Conservation (phyloP, 2,888 invertebrate species). For the Lycophotia porphyrea region DNA sequence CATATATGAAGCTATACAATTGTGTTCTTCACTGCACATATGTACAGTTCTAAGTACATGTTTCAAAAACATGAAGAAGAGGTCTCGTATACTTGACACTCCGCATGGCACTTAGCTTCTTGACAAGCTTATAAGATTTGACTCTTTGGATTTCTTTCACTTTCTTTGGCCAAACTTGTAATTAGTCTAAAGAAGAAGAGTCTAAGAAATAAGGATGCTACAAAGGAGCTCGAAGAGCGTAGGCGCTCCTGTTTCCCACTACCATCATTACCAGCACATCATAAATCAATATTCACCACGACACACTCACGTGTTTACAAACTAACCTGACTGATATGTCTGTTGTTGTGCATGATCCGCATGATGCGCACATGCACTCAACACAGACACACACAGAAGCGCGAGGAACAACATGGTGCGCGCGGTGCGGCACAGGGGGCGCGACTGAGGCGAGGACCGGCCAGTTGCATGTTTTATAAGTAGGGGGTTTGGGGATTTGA, state of each 20-base stretch:
- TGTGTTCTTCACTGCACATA: too few relatives aligned
- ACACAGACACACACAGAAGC: constrained; percentile 27
- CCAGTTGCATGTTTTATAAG: constrained; percentile 34
- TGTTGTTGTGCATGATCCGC: not conserved
- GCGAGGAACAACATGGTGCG: constrained; percentile 43
- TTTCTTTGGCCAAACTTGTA: not conserved
- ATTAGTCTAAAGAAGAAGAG: not conserved
- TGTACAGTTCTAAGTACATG: too few relatives aligned
- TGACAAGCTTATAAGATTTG: not conserved
- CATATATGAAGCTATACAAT: too few relatives aligned
- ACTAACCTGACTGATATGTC: constrained; percentile 40
- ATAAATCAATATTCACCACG: not conserved
- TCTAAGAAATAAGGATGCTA: not conserved
- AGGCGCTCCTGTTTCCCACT: not conserved
- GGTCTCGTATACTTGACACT: not conserved
- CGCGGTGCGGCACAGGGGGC: not conserved
- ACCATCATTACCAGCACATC: not conserved
- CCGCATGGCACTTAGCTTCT: not conserved
- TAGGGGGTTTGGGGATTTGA: not conserved
- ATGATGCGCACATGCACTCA: constrained; percentile 37
- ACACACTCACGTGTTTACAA: constrained; percentile 19
- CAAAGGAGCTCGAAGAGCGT: not conserved
- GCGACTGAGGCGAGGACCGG: constrained; percentile 25
- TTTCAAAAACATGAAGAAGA: not conserved
- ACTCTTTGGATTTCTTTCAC: not conserved